These are phyloP conservation scores for Epinephelus malabaricus DNA, from an alignment of 2,797 vertebrate species.

Conservation along the genomic window DNA sequence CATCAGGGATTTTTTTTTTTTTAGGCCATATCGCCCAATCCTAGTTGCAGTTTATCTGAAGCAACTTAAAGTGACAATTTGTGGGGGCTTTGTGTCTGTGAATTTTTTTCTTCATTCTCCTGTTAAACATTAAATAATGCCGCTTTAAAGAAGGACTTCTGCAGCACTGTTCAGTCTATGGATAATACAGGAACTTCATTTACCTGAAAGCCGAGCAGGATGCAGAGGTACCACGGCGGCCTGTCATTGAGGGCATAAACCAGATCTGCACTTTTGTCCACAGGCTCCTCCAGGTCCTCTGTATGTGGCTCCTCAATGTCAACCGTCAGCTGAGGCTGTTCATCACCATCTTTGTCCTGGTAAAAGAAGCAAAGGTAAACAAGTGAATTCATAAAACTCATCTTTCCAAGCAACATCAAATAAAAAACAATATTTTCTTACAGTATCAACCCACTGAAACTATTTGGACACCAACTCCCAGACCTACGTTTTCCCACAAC, in stretches of 20 bases:
- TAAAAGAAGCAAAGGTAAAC: slow-evolving; percentile 9
- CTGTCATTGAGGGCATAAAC: slow-evolving; percentile 86
- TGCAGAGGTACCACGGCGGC: slow-evolving; percentile 88
- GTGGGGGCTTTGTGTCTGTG: too few relatives aligned
- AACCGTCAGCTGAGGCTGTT: slow-evolving; percentile 58
- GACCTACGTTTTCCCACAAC: background rate
- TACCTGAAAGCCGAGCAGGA: slow-evolving; percentile 88
- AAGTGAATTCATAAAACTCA: background rate
- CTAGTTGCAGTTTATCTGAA: too few relatives aligned
- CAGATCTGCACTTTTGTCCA: slow-evolving; percentile 65
- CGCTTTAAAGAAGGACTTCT: too few relatives aligned
- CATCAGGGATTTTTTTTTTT: too few relatives aligned
- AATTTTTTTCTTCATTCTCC: too few relatives aligned
- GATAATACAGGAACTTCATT: background rate
- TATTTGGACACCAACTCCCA: slow-evolving; percentile 3
- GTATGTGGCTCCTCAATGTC: slow-evolving; percentile 46
- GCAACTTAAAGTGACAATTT: too few relatives aligned
- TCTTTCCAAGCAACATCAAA: background rate
- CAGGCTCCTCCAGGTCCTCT: slow-evolving; percentile 55
- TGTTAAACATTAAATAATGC: too few relatives aligned
- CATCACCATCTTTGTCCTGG: slow-evolving; percentile 64
- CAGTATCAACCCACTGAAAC: background rate
- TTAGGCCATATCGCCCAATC: too few relatives aligned
- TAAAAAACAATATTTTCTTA: slow-evolving; percentile 2
- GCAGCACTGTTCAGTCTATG: too few relatives aligned